Base-by-base conservation (phyloP, 2,113 vertebrate genomes). In the Uropsilus gracilis region DNA sequence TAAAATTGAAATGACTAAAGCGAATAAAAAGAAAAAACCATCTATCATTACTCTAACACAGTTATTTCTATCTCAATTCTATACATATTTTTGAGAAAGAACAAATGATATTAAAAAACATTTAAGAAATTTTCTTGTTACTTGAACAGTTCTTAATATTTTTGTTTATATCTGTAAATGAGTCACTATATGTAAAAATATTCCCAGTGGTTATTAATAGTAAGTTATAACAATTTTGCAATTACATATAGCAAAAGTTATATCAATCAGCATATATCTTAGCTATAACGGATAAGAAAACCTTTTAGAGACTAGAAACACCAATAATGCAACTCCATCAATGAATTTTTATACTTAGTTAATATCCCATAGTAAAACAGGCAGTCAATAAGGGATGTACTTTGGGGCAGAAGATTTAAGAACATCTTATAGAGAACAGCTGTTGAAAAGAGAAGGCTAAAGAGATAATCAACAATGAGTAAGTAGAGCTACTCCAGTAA, bases 81-180 rank as follows among this genome's bases (percentile, higher is more conserved):
- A 73, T 71, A 94, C 5, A 68, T 24, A 81, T 69, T 87, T 95
- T 91, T 86, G 14, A 91, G 42, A 46, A 95, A 66, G 20, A 55
- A 22, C 53, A 55, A 53, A 20, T 22, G 53, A 55, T 55, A 55
- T 55, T 55, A 55, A 55, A 55, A 53, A 53, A 18, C n/a, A 72
- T 48, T 50, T 91, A 81, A 90, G 37, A 9, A 30, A 53, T 24
- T 91, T 93, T 78, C 55, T 86, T 89, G n/a, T n/a, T n/a, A n/a
- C n/a, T n/a, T n/a, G n/a, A n/a, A 59, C 11, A 4, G n/a, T 92
- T 42, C 90, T 91, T 92, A 63, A 61, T 53, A 81, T 22, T 89
- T 92, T 95, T 26, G 94, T 13, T 44, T 85, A 39, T 32, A 88
- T 18, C 24, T 89, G 5, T 92, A 75, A 77, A 63, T 73, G 24